phyloP scores from a whole-genome alignment of 64 coral and sea anemone species.

The Pocillopora damicornis region DNA sequence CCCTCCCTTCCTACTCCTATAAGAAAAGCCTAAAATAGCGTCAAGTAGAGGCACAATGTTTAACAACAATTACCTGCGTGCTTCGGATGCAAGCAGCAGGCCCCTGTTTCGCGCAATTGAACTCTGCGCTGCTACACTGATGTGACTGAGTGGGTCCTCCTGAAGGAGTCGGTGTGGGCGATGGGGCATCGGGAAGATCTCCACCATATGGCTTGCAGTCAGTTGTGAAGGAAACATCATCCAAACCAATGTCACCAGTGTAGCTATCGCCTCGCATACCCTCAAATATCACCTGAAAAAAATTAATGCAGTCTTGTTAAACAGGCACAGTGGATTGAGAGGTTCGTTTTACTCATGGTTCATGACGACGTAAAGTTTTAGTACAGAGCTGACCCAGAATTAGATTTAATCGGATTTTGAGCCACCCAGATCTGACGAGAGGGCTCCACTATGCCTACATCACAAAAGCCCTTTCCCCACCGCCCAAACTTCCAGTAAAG shows the following conservation, averaged over 20 bases:
- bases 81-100: constrained; percentile 73
- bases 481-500: too few species aligned
- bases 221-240: constrained; percentile 85
- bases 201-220: constrained; percentile 18
- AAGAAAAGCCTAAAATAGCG: too few species aligned
- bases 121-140: constrained; percentile 77
- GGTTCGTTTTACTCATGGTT: too few species aligned
- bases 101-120: constrained; percentile 82
- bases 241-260: constrained; percentile 81
- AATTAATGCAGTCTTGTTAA: background rate
- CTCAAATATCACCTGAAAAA: constrained; percentile 65
- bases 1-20: too few species aligned
- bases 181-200: background rate
- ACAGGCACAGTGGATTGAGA: too few species aligned
- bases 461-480: too few species aligned
- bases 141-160: constrained; percentile 45
- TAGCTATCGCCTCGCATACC: constrained; percentile 76
- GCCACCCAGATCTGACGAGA: too few species aligned
- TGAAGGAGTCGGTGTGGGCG: constrained; percentile 21
- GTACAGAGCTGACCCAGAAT: too few species aligned
- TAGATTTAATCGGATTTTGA: too few species aligned
- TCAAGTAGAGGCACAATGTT: background rate
- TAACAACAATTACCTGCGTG: constrained; percentile 56
- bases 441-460: too few species aligned
- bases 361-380: too few species aligned